A percentile compares a stretch with the other conserved stretches of the same genome.
Conservation (phyloP, 1,140 invertebrate genomes). For the Papilio aristodemus region DNA sequence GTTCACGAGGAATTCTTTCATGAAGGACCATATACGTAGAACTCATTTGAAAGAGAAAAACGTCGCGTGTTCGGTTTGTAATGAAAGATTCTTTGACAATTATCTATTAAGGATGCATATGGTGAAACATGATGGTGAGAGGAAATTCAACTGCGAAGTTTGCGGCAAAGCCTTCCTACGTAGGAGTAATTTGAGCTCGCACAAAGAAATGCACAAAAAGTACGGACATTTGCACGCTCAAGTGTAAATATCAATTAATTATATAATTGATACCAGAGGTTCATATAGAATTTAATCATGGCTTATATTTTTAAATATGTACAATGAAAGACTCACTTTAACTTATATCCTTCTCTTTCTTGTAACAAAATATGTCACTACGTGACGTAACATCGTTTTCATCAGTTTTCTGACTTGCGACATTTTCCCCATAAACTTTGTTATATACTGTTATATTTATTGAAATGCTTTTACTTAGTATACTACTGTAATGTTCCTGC, state of each 20-base stretch:
- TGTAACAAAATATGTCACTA: too few species aligned
- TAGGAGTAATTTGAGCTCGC: constrained; percentile 59
- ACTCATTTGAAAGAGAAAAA: constrained; percentile 74
- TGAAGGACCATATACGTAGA: constrained; percentile 66
- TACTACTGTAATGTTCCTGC: too few species aligned
- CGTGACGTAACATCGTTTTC: too few species aligned
- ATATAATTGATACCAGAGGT: too few species aligned
- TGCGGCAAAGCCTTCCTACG: constrained; percentile 84
- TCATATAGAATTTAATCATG: too few species aligned
- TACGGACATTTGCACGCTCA: constrained; percentile 15
- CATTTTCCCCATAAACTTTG: too few species aligned
- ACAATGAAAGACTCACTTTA: too few species aligned
- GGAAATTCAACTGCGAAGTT: constrained; percentile 80
- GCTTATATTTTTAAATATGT: too few species aligned
- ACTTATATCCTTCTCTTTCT: too few species aligned
- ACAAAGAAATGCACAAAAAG: constrained; percentile 49
- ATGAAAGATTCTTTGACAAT: constrained; percentile 71
- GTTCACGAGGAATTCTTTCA: constrained; percentile 72
- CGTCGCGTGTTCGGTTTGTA: constrained; percentile 63
- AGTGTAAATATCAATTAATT: not conserved
- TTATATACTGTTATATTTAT: too few species aligned
- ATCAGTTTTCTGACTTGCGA: too few species aligned
- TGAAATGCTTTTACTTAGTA: too few species aligned
- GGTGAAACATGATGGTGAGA: constrained; percentile 84
- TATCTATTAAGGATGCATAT: constrained; percentile 78